A percentile compares a stretch with the other conserved stretches of the same genome.
phyloP scores from a whole-genome alignment of 2,797 vertebrate genomes.

The Lacerta viridis region DNA sequence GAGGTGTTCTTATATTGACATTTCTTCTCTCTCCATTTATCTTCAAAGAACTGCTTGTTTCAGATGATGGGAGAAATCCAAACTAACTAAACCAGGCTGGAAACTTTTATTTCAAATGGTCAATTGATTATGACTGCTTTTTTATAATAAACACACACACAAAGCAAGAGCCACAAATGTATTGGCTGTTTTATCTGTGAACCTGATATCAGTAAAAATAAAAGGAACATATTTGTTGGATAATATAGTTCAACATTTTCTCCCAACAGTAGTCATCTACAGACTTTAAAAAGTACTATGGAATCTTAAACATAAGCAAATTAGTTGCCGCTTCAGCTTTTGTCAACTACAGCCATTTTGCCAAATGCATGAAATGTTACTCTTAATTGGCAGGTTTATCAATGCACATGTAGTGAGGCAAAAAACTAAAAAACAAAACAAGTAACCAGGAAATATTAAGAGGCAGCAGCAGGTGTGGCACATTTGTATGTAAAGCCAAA shows the following conservation, averaged over 20 bases:
- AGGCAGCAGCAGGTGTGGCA: not conserved
- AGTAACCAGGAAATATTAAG: not conserved
- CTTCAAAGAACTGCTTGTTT: not conserved
- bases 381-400: not conserved
- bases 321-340: not conserved
- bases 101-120: not conserved
- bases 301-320: not conserved
- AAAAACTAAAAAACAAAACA: not conserved
- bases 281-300: not conserved
- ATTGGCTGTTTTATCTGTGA: not conserved
- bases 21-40: not conserved
- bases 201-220: not conserved
- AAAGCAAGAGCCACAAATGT: not conserved
- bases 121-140: not conserved
- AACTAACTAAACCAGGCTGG: not conserved
- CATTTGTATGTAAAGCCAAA: not conserved
- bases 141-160: not conserved
- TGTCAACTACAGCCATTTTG: not conserved
- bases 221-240: not conserved
- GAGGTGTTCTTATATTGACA: not conserved
- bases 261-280: not conserved
- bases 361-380: not conserved
- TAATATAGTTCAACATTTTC: not conserved
- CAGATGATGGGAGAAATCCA: not conserved
- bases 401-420: no score